Percentiles rank a stretch among this genome's conserved stretches.
Evolutionary conservation across 2,797 vertebrate genomes (phyloP).

Genomic region (Bradypodion pumilum): DNA sequence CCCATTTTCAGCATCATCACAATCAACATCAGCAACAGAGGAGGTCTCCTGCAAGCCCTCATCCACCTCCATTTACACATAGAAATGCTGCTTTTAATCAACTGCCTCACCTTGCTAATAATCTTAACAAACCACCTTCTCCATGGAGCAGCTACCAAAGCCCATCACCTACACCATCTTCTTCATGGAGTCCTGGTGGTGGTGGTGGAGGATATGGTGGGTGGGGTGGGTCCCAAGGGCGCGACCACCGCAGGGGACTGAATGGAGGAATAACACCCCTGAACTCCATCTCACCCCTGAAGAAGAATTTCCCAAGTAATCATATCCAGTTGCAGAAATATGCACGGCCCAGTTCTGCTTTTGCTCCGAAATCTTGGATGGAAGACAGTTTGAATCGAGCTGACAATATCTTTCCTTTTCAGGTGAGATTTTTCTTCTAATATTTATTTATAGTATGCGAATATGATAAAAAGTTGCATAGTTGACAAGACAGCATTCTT

Average conservation of each 20-base stretch:
- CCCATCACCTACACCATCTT: slow-evolving; percentile 92
- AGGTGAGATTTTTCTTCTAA: slow-evolving; percentile 81
- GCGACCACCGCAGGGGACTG: slow-evolving; percentile 93
- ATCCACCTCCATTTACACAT: slow-evolving; percentile 92
- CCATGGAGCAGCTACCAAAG: slow-evolving; percentile 99
- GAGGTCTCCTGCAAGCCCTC: slow-evolving; percentile 94
- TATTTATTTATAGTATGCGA: slow-evolving; percentile 31
- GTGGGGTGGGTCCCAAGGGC: slow-evolving; percentile 95
- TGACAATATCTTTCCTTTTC: slow-evolving; percentile 96
- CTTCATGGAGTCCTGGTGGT: slow-evolving; percentile 93
- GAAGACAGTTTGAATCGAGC: slow-evolving; percentile 93
- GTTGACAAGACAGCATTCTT: background rate
- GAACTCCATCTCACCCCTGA: slow-evolving; percentile 96
- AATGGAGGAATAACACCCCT: slow-evolving; percentile 92
- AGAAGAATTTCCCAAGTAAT: slow-evolving; percentile 98
- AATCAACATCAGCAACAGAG: slow-evolving; percentile 95
- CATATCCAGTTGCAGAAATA: slow-evolving; percentile 97
- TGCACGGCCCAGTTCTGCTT: slow-evolving; percentile 91
- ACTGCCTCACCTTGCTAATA: slow-evolving; percentile 92
- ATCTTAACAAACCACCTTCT: slow-evolving; percentile 94
- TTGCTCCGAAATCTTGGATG: slow-evolving; percentile 97
- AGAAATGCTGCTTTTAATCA: slow-evolving; percentile 96
- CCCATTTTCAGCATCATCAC: slow-evolving; percentile 96
- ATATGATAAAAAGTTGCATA: background rate
- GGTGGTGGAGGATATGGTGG: slow-evolving; percentile 91